Base-by-base conservation (phyloP, 2,888 invertebrate species). In the Acleris laterana region DNA sequence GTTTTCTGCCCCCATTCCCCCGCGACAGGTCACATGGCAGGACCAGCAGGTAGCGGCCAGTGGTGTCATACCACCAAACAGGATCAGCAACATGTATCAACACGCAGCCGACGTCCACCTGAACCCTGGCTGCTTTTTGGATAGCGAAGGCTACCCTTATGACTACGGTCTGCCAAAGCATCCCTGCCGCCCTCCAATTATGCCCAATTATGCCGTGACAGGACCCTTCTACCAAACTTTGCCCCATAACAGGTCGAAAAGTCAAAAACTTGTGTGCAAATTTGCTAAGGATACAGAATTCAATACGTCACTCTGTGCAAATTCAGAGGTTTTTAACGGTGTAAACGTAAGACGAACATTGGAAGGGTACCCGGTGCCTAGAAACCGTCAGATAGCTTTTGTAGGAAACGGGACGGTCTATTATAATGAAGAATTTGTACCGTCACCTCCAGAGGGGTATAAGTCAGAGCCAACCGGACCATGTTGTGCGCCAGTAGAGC, bases 111-210 rank as follows among this genome's bases (percentile, higher is more conserved):
- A 96, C 79, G 96, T 96, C 13, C 96, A 96, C 78, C 88, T 96
- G 60, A 96, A 95, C 82, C 96, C 96, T 0, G 95, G 95, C n/a
- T 95, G 95, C 78, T 96, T 96, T 81, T 88, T 96, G 73, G 96
- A 96, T 73, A 94, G 94, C 71, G 97, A 97, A 70, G 96, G 96
- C n/a, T 96, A 96, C 79, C 97, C 97, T 7, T 93, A 96, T 68
- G 96, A 96, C 82, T 96, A 95, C 76, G 96, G 96, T 20, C 88
- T 96, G 52, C 96, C 96, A 1, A 96, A 96, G 79, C 93, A 95
- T 68, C 90, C 93, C 13, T 90, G 87, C 74, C 85, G 93, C 65
- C 85, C 90, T 48, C 88, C 93, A 9, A 84, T 91, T 69, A 88
- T 90, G 83, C 85, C 90, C 9, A 91, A 91, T 77, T 90, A 90